Evolutionary conservation across 1,140 invertebrate genomes (phyloP), one percentile per base, ranked within the genome.

Genomic region (Sesamia nonagrioides): DNA sequence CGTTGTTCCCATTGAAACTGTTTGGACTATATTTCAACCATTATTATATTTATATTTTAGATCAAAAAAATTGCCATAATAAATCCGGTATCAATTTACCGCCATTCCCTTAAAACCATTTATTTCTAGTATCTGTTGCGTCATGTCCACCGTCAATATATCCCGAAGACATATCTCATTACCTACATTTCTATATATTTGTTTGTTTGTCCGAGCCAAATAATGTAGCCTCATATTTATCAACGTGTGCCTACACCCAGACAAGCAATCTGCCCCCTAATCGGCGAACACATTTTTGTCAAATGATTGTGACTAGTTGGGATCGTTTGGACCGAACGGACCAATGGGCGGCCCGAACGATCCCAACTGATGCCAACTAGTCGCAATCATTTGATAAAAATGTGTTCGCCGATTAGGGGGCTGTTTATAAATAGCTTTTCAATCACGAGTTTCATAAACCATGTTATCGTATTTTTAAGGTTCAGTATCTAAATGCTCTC

Each of bases 131-230:
- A 61, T 9, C 35, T 61, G 35, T 61, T 61, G n/a, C 60, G 15
- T 61, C 15, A 17, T 1, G 35, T 17, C 8, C 60, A 61, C 33
- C 18, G 15, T 3, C 17, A 42, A 21, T 3, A 58, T n/a, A 5
- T 42, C 37, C 9, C 61, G 61, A 13, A 66, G 37, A 66, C 61
- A 66, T 66, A 66, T 66, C 61, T 13, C 17, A 66, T 66, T 66
- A 66, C 61, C 42, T 66, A 18, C 3, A 6, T 60, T 13, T 58
- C 42, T 66, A 18, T 4, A 6, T 60, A 27, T 58, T 9, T 40
- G 35, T 66, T 66, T 66, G 61, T 40, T 66, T 66, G 17, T 66
- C 61, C 37, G 17, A 40, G 61, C 61, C 9, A 42, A 42, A 66
- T 42, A 40, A 42, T 42, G 9, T 66, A 42, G 11, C 9, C 17